phyloP scores from a whole-genome alignment of 2,888 invertebrate species.

The Piscicola geometra region DNA sequence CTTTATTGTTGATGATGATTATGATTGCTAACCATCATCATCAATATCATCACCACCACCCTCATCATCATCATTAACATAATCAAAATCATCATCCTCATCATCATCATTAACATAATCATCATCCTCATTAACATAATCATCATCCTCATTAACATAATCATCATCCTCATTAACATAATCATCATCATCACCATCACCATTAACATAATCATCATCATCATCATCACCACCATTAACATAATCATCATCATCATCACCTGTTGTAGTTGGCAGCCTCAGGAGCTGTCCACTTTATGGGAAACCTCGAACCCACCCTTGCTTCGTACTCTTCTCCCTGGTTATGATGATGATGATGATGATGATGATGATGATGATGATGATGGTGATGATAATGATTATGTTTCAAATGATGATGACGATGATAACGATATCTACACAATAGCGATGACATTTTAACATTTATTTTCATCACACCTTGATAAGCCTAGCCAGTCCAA shows the following conservation, averaged over 20 bases:
- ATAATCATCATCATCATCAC: neutral
- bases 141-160: too few relatives aligned
- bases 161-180: too few relatives aligned
- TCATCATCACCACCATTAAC: too few relatives aligned
- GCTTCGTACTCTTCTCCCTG: conserved; percentile 92
- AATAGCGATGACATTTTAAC: too few relatives aligned
- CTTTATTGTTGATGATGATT: neutral
- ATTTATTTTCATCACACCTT: neutral
- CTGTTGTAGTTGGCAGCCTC: conserved; percentile 99
- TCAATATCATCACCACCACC: too few relatives aligned
- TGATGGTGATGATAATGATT: conserved; percentile 32
- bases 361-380: conserved; percentile 31
- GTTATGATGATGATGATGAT: conserved; percentile 31
- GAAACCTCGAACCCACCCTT: conserved; percentile 92
- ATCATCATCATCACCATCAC: too few relatives aligned
- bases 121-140: too few relatives aligned
- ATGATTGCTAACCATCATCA: neutral
- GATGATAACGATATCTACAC: neutral
- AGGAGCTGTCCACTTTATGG: conserved; percentile 99
- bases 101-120: too few relatives aligned
- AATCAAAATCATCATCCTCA: too few relatives aligned
- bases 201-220: too few relatives aligned
- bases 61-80: too few relatives aligned
- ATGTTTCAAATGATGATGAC: conserved; percentile 30
- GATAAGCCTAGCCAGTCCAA: conserved; percentile 18